Evolutionary conservation across 1,140 invertebrate genomes (phyloP).

Genomic region (Hirudo medicinalis): DNA sequence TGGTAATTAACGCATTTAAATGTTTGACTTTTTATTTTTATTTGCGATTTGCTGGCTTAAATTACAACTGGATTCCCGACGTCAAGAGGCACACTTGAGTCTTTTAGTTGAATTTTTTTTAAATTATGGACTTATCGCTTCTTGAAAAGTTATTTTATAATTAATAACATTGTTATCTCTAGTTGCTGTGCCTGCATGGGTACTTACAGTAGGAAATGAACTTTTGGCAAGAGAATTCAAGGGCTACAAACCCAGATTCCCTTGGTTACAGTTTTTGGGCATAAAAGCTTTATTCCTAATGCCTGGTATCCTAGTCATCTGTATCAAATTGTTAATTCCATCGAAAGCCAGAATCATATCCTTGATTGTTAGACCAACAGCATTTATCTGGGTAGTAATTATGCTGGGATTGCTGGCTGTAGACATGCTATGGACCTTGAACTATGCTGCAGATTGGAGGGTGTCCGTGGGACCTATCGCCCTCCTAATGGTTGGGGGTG

Average conservation of each 20-base stretch:
- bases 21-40: too few relatives aligned
- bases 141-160: too few relatives aligned
- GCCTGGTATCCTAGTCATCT: not conserved
- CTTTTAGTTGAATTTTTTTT: too few relatives aligned
- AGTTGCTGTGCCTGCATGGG: not conserved
- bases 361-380: not conserved
- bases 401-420: not conserved
- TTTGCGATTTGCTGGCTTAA: too few relatives aligned
- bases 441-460: not conserved
- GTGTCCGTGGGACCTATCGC: not conserved
- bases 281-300: not conserved
- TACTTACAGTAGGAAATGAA: not conserved
- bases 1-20: too few relatives aligned
- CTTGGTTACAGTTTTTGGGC: not conserved
- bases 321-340: not conserved
- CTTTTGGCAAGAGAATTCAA: not conserved
- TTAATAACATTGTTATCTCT: too few relatives aligned
- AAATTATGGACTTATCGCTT: too few relatives aligned
- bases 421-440: not conserved
- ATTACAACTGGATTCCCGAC: too few relatives aligned
- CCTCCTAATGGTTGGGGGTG: not conserved
- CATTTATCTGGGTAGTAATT: not conserved
- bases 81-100: too few relatives aligned
- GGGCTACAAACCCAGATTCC: not conserved
- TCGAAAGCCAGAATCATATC: not conserved